These are phyloP conservation scores for Holocentrus rufus DNA, from an alignment of 2,797 vertebrate species.

Conservation along the genomic window DNA sequence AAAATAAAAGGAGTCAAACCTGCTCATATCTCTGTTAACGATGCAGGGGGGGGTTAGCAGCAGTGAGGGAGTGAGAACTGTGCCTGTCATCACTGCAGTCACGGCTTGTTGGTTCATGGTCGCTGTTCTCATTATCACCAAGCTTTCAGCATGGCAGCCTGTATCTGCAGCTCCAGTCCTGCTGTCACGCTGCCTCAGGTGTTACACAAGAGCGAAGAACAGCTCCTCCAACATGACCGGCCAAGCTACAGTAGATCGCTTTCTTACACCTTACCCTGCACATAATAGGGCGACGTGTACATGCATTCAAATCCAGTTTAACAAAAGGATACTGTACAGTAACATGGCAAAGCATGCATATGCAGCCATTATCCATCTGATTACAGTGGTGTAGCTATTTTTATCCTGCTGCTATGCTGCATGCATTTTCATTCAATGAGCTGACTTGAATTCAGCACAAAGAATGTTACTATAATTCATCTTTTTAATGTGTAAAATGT, in stretches of 20 bases:
- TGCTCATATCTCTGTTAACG: slow-evolving; percentile 20
- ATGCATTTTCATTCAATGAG: neutral
- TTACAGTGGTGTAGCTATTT: neutral
- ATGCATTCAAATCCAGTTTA: neutral
- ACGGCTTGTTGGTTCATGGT: slow-evolving; percentile 61
- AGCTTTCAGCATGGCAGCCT: slow-evolving; percentile 68
- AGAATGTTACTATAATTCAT: neutral
- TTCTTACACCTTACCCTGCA: slow-evolving; percentile 4
- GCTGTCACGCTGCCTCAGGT: slow-evolving; percentile 68
- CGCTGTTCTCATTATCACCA: slow-evolving; percentile 70
- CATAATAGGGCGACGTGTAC: neutral
- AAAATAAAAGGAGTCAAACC: slow-evolving; percentile 15
- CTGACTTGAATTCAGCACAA: too few species aligned
- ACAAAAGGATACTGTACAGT: neutral
- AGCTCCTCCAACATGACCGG: slow-evolving; percentile 30
- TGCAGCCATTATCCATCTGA: too few species aligned
- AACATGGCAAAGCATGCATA: neutral
- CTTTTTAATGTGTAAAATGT: slow-evolving; percentile 17
- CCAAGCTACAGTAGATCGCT: slow-evolving; percentile 6
- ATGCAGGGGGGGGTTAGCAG: slow-evolving; percentile 34
- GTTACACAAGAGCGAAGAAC: slow-evolving; percentile 49
- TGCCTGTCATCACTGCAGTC: slow-evolving; percentile 70
- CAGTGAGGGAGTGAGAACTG: slow-evolving; percentile 49
- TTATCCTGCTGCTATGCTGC: neutral
- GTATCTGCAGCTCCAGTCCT: slow-evolving; percentile 62